Evolutionary conservation across 2,888 invertebrate genomes (phyloP).

Genomic region (Hemithea aestivaria): DNA sequence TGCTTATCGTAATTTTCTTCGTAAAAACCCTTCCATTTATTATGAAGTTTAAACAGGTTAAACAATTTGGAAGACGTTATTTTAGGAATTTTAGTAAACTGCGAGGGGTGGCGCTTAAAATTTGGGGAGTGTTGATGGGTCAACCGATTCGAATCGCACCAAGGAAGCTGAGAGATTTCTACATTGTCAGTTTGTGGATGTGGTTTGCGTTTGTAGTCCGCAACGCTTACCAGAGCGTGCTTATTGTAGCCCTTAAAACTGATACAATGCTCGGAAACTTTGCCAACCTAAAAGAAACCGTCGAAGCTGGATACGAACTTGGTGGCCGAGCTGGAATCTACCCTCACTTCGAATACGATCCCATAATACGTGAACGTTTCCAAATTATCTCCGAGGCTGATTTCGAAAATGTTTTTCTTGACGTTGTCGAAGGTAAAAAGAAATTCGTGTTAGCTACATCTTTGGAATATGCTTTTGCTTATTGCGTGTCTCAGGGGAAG

Average conservation of each 20-base stretch:
- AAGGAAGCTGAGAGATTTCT: conserved; percentile 56
- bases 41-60: conserved; percentile 40
- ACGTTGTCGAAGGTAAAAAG: conserved; percentile 44
- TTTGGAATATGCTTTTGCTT: conserved; percentile 54
- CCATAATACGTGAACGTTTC: conserved; percentile 44
- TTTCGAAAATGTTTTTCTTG: conserved; percentile 47
- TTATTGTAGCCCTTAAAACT: conserved; percentile 58
- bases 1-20: conserved; percentile 43
- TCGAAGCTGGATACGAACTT: conserved; percentile 46
- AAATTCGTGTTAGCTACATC: conserved; percentile 56
- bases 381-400: conserved; percentile 46
- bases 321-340: conserved; percentile 54
- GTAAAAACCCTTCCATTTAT: conserved; percentile 48
- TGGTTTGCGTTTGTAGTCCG: conserved; percentile 63
- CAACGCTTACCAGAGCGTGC: conserved; percentile 59
- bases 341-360: conserved; percentile 54
- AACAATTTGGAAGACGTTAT: conserved; percentile 41
- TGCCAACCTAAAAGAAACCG: conserved; percentile 44
- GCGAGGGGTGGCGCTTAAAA: conserved; percentile 44
- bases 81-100: conserved; percentile 47
- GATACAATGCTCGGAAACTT: conserved; percentile 50
- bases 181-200: conserved; percentile 55
- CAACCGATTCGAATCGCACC: conserved; percentile 53
- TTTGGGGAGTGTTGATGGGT: conserved; percentile 57
- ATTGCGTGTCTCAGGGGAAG: conserved; percentile 47